Evolutionary conservation across 2,888 invertebrate genomes (phyloP).

Genomic region (Cerceris ruficornis): DNA sequence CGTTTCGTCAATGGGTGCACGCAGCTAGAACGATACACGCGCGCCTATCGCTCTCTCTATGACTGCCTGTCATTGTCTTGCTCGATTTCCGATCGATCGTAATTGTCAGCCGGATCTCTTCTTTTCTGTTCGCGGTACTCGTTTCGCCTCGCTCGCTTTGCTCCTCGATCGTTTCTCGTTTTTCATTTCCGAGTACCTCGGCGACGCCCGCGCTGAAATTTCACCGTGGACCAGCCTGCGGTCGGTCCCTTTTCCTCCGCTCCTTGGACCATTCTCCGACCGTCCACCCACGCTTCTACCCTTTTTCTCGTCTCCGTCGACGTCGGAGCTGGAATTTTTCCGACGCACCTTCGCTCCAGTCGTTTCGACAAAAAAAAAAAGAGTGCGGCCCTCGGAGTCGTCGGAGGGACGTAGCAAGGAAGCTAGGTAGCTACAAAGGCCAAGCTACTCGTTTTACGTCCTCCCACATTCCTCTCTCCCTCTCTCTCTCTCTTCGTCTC

Average conservation of each 20-base stretch:
- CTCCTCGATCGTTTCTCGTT: background rate
- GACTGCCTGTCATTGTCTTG: slow-evolving; percentile 34
- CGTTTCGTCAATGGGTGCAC: slow-evolving; percentile 72
- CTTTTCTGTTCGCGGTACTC: background rate
- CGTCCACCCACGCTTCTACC: too few relatives aligned
- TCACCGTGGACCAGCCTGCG: background rate
- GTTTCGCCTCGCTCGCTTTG: background rate
- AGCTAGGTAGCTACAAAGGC: background rate
- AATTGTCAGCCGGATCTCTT: background rate
- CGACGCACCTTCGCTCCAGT: background rate
- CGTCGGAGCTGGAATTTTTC: too few relatives aligned
- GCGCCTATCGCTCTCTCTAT: slow-evolving; percentile 24
- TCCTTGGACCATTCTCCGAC: too few relatives aligned
- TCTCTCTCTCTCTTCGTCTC: slow-evolving; percentile 5
- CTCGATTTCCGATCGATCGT: slow-evolving; percentile 45
- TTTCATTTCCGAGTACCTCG: background rate
- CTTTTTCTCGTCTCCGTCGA: too few relatives aligned
- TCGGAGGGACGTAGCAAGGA: background rate
- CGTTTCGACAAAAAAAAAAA: background rate
- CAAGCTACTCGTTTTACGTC: background rate
- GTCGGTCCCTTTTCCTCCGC: background rate
- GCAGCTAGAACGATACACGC: slow-evolving; percentile 72
- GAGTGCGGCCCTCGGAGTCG: background rate
- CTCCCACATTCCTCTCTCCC: slow-evolving; percentile 10
- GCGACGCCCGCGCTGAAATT: background rate